Base-by-base conservation (phyloP, 2,797 vertebrate genomes). In the Siniperca obscura region DNA sequence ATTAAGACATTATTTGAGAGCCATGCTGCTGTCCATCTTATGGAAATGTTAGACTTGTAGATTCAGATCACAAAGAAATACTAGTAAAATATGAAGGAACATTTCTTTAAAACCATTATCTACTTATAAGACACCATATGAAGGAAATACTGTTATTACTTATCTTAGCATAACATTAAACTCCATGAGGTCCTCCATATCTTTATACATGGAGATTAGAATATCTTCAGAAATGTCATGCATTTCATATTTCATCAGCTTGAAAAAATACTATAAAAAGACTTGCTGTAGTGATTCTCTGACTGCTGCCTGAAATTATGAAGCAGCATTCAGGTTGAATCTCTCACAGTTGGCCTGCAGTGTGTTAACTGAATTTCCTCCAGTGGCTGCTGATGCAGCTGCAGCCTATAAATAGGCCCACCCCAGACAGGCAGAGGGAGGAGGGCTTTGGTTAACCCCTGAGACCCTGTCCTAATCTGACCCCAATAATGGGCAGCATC, bases 371-470 rank as follows among this genome's bases (percentile, higher is more conserved):
- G 86, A 84, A 90, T 91, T 87, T 89, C 83, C 90, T 86, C 88
- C 87, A 86, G 89, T 89, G 89, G 89, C 87, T 90, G 90, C 86
- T 86, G 87, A 89, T 93, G 91, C 91, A 92, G 93, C 91, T 93
- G 89, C 86, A 87, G 87, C 84, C 92, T 94, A 95, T 92, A 94
- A 95, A 95, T 94, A 95, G 93, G 70, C 66, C 81, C 76, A 73
- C 57, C 86, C 90, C 90, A 90, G 90, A 92, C 89, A 85, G 88
- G 83, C 88, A 36, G 86, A 52, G 61, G 73, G 87, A 86, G 84
- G 76, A 82, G 85, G 79, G 79, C 67, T 90, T 81, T 68, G 74
- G 82, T 91, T 93, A 94, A 94, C 91, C 90, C 92, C 88, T 74
- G 86, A 91, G 86, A 92, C 87, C 88, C 77, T n/a, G 84, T 87